Evolutionary conservation across 2,113 vertebrate genomes (phyloP), one percentile per base, ranked within the genome.

Genomic region (Hippocampus zosterae): DNA sequence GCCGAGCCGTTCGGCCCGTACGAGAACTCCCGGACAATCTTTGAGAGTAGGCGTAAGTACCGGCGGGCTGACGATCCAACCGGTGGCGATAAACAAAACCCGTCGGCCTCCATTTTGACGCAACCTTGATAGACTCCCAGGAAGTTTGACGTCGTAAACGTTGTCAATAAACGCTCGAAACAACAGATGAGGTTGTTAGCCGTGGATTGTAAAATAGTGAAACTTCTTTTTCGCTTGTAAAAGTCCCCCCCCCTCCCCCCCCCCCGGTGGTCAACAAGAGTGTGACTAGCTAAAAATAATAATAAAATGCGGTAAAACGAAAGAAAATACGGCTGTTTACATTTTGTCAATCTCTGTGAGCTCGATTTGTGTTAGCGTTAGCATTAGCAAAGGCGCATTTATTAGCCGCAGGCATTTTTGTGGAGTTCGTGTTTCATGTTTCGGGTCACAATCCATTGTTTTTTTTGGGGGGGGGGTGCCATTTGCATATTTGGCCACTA

Each of bases 41-140:
- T 95, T 97, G 97, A 98, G 93, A 98, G 94, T 96, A 97, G 96
- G 96, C 96, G 97, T 99, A 97, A 98, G 97, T 99, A 96, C 87
- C 73, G 10, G 83, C 53, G 68, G 71, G 75, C 59, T 69, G 74
- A 23, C 67, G 52, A 65, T 5, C 42, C 1, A 23, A 19, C 25
- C 13, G n/a, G 62, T 11, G 41, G 37, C 41, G 16, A 6, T 65
- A 63, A 63, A 63, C 18, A 21, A 63, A 21, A 63, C 1, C 1
- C 21, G 41, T 37, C 13, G 0, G 5, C 37, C n/a, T 63, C 10
- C 40, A 41, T 40, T 21, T 21, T 41, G 61, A n/a, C 33, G 5
- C 33, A 2, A 16, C 33, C 2, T 40, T 37, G 41, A 42, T 63
- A 42, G 29, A 63, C 61, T 4, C 40, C 2, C 8, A n/a, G 41